Conservation (phyloP, 2,888 invertebrate species). For the Scaptomyza cyrtandrae region DNA sequence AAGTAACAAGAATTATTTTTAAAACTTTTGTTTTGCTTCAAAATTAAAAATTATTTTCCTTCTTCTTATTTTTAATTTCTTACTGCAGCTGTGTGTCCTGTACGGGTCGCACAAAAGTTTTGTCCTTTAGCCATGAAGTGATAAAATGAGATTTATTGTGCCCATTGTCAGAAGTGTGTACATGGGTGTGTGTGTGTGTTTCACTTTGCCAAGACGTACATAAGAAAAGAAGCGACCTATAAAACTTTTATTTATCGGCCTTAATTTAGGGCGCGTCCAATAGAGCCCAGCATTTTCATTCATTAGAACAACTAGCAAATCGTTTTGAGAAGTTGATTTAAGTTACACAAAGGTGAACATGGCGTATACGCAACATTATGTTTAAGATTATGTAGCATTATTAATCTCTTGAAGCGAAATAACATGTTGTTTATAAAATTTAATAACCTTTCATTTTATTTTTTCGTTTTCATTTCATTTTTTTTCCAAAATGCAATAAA, state of each 20-base stretch:
- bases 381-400: background rate
- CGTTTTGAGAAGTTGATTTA: slow-evolving; percentile 13
- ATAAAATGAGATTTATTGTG: slow-evolving; percentile 75
- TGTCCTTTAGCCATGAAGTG: slow-evolving; percentile 65
- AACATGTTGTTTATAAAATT: no score
- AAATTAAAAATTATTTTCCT: slow-evolving; percentile 32
- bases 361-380: slow-evolving; percentile 24
- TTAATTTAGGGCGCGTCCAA: slow-evolving; percentile 43
- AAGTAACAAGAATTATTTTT: slow-evolving; percentile 36
- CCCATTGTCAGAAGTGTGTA: slow-evolving; percentile 42
- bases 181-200: slow-evolving; percentile 14
- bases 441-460: no score
- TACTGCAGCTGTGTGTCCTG: slow-evolving; percentile 31
- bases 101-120: slow-evolving; percentile 41
- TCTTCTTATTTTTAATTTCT: background rate
- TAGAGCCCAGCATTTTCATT: slow-evolving; percentile 43
- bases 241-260: slow-evolving; percentile 64
- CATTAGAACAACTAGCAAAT: slow-evolving; percentile 58
- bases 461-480: no score
- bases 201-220: slow-evolving; percentile 27
- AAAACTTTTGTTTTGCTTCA: slow-evolving; percentile 27
- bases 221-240: slow-evolving; percentile 59
- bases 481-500: background rate
- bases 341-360: background rate
- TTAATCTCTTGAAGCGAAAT: no score